Conservation (phyloP, 1,140 invertebrate species). For the Drosophila lacteicornis region DNA sequence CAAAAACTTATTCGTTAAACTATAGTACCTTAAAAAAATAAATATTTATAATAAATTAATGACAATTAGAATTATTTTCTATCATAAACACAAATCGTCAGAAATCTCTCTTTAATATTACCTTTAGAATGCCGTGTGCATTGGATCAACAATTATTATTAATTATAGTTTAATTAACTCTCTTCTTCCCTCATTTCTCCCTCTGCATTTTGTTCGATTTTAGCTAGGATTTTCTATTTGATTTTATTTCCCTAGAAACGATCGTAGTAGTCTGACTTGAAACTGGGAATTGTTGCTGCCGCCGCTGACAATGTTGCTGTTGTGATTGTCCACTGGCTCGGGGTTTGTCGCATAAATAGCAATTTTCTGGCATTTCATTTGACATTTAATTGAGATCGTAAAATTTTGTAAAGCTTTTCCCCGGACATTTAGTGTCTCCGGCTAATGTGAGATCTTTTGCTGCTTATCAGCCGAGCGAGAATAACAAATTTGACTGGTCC, state of each 20-base stretch:
- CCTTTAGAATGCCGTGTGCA: background rate
- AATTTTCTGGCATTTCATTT: conserved; percentile 84
- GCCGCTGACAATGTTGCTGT: conserved; percentile 16
- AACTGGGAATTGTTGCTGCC: conserved; percentile 18
- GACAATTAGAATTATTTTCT: too few relatives aligned
- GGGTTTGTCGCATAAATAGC: conserved; percentile 77
- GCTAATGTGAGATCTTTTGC: conserved; percentile 77
- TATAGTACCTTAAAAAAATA: too few relatives aligned
- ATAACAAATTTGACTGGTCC: conserved; percentile 64
- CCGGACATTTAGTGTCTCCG: conserved; percentile 64
- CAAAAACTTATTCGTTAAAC: background rate
- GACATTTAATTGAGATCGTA: conserved; percentile 84
- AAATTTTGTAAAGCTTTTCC: conserved; percentile 81
- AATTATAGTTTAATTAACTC: background rate
- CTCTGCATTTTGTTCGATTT: conserved; percentile 24
- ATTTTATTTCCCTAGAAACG: conserved; percentile 80
- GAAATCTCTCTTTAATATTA: background rate
- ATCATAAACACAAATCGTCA: background rate
- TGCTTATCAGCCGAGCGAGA: conserved; percentile 69
- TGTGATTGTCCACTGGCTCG: conserved; percentile 46
- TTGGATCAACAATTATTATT: background rate
- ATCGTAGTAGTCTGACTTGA: conserved; percentile 46
- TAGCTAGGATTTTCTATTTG: conserved; percentile 61
- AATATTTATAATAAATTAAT: too few relatives aligned
- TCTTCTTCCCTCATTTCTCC: background rate